Evolutionary conservation across 92 coral and sea anemone species (phyloP).

Genomic region (Zoanthus solanderi): DNA sequence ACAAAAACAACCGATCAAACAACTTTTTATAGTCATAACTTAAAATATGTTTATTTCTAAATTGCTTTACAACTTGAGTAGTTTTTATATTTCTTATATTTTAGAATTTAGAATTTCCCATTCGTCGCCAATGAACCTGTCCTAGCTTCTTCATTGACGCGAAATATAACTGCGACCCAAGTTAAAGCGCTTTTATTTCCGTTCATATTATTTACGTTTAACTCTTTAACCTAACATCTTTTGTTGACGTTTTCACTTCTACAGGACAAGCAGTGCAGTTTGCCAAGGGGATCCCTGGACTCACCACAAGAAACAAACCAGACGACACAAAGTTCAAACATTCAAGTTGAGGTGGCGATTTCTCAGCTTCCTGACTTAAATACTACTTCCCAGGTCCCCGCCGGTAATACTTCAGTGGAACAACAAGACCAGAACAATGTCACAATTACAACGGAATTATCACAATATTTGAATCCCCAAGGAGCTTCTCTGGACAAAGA

Average conservation of each 20-base stretch:
- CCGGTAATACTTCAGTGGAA: not conserved
- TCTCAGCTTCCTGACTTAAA: not conserved
- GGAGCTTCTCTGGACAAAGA: not conserved
- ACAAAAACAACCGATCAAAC: too few species aligned
- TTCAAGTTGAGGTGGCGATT: not conserved
- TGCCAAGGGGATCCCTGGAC: not conserved
- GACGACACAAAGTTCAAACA: not conserved
- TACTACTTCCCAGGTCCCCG: not conserved
- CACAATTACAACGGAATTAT: not conserved
- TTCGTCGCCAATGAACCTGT: too few species aligned
- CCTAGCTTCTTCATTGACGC: too few species aligned
- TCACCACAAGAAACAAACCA: not conserved
- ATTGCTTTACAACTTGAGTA: too few species aligned
- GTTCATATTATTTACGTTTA: not conserved
- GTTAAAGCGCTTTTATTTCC: not conserved
- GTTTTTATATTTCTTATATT: too few species aligned
- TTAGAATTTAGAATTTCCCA: too few species aligned
- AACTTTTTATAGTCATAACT: too few species aligned
- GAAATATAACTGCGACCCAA: too few species aligned
- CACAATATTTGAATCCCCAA: not conserved
- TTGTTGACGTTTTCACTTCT: not conserved
- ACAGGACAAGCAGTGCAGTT: not conserved
- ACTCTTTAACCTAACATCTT: not conserved
- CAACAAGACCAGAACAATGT: not conserved
- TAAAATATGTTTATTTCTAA: too few species aligned